phyloP scores from a whole-genome alignment of 2,888 invertebrate genomes.

The Linyphia triangularis region DNA sequence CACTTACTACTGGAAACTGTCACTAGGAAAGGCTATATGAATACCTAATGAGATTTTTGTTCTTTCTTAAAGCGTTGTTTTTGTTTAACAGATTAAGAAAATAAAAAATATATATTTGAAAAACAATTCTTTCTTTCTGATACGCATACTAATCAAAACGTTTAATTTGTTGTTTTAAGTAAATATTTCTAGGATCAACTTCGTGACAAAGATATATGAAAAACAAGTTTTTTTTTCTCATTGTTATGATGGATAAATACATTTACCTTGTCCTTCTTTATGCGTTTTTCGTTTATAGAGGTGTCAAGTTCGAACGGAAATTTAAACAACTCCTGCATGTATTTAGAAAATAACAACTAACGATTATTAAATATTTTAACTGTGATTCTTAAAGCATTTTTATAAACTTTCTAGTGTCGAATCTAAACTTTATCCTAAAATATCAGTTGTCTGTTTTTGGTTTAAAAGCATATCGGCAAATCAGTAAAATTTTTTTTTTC shows the following conservation, averaged over 20 bases:
- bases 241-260: not conserved
- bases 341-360: no score
- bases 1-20: not conserved
- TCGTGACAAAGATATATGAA: not conserved
- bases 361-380: no score
- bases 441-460: no score
- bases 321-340: no score
- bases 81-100: not conserved
- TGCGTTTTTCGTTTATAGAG: no score
- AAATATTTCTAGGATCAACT: not conserved
- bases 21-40: not conserved
- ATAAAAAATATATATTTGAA: not conserved
- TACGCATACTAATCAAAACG: not conserved
- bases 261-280: no score
- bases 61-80: not conserved
- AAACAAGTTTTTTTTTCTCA: not conserved
- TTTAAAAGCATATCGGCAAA: no score
- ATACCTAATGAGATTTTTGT: not conserved
- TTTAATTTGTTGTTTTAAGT: not conserved
- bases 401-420: no score
- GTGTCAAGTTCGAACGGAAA: no score
- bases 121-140: not conserved
- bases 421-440: no score
- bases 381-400: no score
- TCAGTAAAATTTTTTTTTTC: no score